A percentile compares a stretch with the other conserved stretches of the same genome.
Conservation (phyloP, 2,113 vertebrate species). For the Tetrax tetrax region DNA sequence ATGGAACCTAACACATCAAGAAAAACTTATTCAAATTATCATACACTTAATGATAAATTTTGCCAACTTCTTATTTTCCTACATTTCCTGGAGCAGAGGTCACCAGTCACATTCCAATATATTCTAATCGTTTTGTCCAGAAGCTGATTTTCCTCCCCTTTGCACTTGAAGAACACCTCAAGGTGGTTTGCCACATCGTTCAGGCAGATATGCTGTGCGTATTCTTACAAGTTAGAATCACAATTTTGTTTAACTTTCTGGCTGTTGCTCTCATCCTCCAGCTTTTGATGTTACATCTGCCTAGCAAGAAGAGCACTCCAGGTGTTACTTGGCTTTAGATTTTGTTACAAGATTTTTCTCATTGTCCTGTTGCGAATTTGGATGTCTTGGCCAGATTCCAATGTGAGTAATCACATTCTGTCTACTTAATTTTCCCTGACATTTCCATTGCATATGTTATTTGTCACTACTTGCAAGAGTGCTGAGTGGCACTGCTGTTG, state of each 20-base stretch:
- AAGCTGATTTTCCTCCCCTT: not conserved
- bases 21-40: not conserved
- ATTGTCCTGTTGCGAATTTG: not conserved
- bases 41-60: not conserved
- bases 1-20: not conserved
- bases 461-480: not conserved
- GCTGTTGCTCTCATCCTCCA: not conserved
- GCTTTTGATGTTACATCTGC: not conserved
- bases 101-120: not conserved
- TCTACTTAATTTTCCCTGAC: not conserved
- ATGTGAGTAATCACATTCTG: not conserved
- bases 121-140: not conserved
- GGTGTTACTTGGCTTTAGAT: slow-evolving; percentile 3
- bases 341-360: slow-evolving; percentile 5
- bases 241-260: not conserved
- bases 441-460: slow-evolving; percentile 7
- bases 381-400: slow-evolving; percentile 19
- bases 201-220: not conserved
- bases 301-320: not conserved
- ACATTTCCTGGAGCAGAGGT: not conserved
- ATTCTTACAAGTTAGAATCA: not conserved
- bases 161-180: not conserved
- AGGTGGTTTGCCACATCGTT: not conserved
- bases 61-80: not conserved
- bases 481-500: not conserved